Conservation (phyloP, 2,888 invertebrate genomes). For the Nephrotoma appendiculata region DNA sequence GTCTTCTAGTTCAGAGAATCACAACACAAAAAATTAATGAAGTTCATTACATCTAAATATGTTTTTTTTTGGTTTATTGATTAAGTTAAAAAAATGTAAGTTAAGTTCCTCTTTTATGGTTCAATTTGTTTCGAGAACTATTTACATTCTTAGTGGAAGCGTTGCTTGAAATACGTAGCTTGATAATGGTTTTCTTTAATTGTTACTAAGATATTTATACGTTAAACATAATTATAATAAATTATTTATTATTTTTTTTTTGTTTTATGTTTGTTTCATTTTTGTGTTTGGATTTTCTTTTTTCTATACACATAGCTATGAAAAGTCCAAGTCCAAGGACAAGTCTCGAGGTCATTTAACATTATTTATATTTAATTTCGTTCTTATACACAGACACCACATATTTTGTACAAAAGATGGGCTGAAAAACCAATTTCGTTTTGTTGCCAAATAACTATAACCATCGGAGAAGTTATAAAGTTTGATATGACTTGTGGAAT, state of each 20-base stretch:
- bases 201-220: not conserved
- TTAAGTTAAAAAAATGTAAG: not conserved
- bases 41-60: not conserved
- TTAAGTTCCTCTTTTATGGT: not conserved
- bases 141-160: not conserved
- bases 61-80: not conserved
- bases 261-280: not conserved
- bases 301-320: not conserved
- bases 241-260: not conserved
- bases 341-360: constrained; percentile 1
- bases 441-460: not conserved
- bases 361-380: not conserved
- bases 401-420: not conserved
- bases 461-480: not conserved
- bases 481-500: not conserved
- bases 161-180: not conserved
- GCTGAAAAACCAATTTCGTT: not conserved
- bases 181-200: not conserved
- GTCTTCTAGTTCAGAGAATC: not conserved
- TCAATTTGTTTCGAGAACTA: not conserved
- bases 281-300: not conserved
- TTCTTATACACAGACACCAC: not conserved
- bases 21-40: not conserved
- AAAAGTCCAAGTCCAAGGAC: not conserved
- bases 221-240: not conserved